Conservation (phyloP, 2,888 invertebrate species). For the Trichacis sp. region DNA sequence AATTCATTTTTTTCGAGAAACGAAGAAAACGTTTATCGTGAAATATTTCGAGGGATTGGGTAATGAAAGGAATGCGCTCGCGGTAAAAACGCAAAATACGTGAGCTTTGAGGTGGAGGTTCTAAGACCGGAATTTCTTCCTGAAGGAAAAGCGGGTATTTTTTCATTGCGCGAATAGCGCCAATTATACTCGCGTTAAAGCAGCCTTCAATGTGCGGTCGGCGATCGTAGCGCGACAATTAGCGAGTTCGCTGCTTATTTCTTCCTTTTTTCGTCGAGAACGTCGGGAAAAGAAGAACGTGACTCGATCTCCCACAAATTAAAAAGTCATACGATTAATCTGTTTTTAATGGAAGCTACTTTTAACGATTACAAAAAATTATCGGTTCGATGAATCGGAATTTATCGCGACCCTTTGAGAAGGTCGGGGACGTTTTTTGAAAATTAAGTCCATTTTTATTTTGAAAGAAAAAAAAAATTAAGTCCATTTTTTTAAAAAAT, state of each 20-base stretch:
- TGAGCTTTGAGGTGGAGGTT: slow-evolving; percentile 1
- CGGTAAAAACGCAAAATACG: not conserved
- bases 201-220: slow-evolving; percentile 24
- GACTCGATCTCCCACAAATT: slow-evolving; percentile 18
- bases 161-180: slow-evolving; percentile 14
- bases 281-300: slow-evolving; percentile 13
- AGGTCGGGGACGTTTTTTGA: too few relatives aligned
- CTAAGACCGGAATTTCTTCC: slow-evolving; percentile 19
- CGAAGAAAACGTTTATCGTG: not conserved
- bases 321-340: slow-evolving; percentile 14
- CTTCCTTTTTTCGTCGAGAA: slow-evolving; percentile 22
- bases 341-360: not conserved
- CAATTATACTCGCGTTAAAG: slow-evolving; percentile 34
- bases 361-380: too few relatives aligned
- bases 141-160: slow-evolving; percentile 17
- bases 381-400: too few relatives aligned
- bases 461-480: too few relatives aligned
- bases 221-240: slow-evolving; percentile 31
- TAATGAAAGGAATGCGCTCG: not conserved
- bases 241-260: slow-evolving; percentile 29
- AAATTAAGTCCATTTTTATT: too few relatives aligned
- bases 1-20: not conserved
- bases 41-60: not conserved
- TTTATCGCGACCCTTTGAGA: too few relatives aligned
- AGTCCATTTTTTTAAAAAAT: too few relatives aligned